Percentiles rank a stretch among this genome's conserved stretches.
Conservation (phyloP, 2,113 vertebrate species). For the Gasterosteus nipponicus region DNA sequence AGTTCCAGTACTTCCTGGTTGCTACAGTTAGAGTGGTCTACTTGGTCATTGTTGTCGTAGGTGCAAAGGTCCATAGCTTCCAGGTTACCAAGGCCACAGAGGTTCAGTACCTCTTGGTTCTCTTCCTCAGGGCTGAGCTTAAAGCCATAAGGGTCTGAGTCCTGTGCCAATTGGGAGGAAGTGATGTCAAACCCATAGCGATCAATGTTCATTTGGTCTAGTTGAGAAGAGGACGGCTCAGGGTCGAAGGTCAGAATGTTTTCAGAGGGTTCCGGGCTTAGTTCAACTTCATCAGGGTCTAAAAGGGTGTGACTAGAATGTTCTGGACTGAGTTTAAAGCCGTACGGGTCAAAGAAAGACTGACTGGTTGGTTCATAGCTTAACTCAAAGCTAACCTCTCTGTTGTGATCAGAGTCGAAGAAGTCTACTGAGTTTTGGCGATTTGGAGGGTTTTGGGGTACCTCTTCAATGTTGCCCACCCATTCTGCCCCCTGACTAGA, state of each 20-base stretch:
- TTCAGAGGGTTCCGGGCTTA: constrained; percentile 60
- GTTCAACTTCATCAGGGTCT: constrained; percentile 69
- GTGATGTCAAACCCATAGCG: constrained; percentile 55
- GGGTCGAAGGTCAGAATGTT: constrained; percentile 53
- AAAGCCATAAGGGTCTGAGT: constrained; percentile 75
- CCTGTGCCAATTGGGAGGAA: constrained; percentile 45
- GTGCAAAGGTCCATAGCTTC: constrained; percentile 34
- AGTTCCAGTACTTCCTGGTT: constrained; percentile 51
- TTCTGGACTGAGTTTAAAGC: constrained; percentile 80
- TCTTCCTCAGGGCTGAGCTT: constrained; percentile 72
- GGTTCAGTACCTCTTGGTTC: constrained; percentile 67
- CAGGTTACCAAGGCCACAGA: constrained; percentile 40
- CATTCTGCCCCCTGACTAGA: constrained; percentile 6
- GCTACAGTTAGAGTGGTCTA: constrained; percentile 27
- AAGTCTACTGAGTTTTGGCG: constrained; percentile 38
- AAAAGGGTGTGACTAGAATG: constrained; percentile 71
- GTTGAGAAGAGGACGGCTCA: constrained; percentile 35
- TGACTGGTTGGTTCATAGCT: constrained; percentile 61
- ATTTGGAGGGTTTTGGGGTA: background rate
- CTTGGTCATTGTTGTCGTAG: constrained; percentile 38
- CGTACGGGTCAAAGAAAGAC: constrained; percentile 76
- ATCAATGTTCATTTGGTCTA: constrained; percentile 48
- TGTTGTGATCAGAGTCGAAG: constrained; percentile 37
- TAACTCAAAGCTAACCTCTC: constrained; percentile 59
- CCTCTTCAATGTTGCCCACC: background rate